These are phyloP conservation scores for Aurelia coerulea DNA, from an alignment of 30 jellyfish, hydroid and myxozoan species.

Conservation along the genomic window DNA sequence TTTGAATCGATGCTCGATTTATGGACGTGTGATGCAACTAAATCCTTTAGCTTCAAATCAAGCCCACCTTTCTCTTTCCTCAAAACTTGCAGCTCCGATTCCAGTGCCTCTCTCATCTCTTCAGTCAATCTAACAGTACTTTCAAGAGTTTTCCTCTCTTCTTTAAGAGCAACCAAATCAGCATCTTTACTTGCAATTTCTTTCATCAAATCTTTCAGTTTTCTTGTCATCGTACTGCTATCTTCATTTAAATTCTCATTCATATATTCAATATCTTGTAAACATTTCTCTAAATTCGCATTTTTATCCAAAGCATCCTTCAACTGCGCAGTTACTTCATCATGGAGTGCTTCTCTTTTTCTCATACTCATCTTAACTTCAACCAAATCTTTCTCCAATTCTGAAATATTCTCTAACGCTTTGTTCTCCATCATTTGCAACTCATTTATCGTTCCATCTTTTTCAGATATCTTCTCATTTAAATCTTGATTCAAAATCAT, in stretches of 20 bases:
- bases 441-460: slow-evolving; percentile 31
- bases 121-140: slow-evolving; percentile 9
- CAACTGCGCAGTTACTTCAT: slow-evolving; percentile 40
- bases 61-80: slow-evolving; percentile 38
- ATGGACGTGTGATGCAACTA: slow-evolving; percentile 52
- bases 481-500: slow-evolving; percentile 20
- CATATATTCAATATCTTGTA: slow-evolving; percentile 6
- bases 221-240: slow-evolving; percentile 25
- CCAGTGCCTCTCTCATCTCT: slow-evolving; percentile 16
- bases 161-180: slow-evolving; percentile 13
- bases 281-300: slow-evolving; percentile 13
- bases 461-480: slow-evolving; percentile 22
- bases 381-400: slow-evolving; percentile 46
- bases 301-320: slow-evolving; percentile 5
- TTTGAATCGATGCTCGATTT: slow-evolving; percentile 57
- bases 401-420: slow-evolving; percentile 54
- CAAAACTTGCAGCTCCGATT: slow-evolving; percentile 36
- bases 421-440: slow-evolving; percentile 42
- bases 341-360: slow-evolving; percentile 48
- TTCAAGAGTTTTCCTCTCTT: slow-evolving; percentile 47
- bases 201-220: slow-evolving; percentile 13
- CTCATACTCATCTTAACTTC: slow-evolving; percentile 50
- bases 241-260: slow-evolving; percentile 55
- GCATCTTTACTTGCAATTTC: slow-evolving; percentile 44
- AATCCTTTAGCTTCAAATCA: slow-evolving; percentile 34